Evolutionary conservation across 2,113 vertebrate genomes (phyloP).

Genomic region (Copsychus sechellarum): DNA sequence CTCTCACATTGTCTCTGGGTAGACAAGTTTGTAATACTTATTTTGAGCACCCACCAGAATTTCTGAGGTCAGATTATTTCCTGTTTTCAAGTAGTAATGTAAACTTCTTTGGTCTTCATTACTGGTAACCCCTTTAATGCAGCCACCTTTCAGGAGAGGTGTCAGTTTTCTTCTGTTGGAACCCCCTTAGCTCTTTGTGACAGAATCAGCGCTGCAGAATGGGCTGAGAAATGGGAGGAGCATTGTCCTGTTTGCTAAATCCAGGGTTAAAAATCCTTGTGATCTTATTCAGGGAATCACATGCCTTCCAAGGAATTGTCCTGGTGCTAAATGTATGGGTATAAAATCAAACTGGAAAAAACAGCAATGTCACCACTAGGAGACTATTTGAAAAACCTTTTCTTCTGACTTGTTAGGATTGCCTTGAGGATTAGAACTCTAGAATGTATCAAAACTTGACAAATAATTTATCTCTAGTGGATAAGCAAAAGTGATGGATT

Average conservation of each 20-base stretch:
- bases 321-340: neutral
- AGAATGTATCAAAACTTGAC: neutral
- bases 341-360: neutral
- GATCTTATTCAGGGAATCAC: neutral
- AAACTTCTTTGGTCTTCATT: neutral
- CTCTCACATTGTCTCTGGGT: neutral
- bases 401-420: neutral
- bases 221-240: neutral
- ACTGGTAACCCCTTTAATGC: neutral
- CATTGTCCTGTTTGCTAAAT: neutral
- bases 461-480: neutral
- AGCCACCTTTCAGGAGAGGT: neutral
- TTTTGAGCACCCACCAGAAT: neutral
- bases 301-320: neutral
- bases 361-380: neutral
- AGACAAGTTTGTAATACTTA: neutral
- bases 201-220: neutral
- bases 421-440: neutral
- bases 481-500: neutral
- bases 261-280: neutral
- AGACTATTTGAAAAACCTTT: neutral
- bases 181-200: neutral
- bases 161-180: neutral
- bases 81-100: neutral
- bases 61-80: neutral